Conservation (phyloP, 1,140 invertebrate species). For the Amyelois transitella region DNA sequence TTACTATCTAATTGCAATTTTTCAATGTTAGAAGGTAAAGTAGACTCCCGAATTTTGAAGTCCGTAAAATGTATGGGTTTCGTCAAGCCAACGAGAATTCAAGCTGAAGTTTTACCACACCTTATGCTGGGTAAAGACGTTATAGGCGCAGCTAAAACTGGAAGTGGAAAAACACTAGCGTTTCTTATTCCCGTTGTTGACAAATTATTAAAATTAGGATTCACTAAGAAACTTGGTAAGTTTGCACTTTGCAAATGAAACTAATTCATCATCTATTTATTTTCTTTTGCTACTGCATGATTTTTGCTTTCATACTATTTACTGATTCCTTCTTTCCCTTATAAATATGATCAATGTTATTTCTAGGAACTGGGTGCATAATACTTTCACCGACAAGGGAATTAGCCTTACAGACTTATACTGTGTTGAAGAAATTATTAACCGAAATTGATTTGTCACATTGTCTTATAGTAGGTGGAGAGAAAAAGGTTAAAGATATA, state of each 20-base stretch:
- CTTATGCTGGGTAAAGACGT: conserved; percentile 88
- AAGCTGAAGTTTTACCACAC: conserved; percentile 85
- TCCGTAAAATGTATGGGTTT: conserved; percentile 66
- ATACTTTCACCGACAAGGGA: conserved; percentile 96
- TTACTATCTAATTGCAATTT: conserved; percentile 39
- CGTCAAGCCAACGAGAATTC: conserved; percentile 88
- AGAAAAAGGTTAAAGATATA: conserved; percentile 84
- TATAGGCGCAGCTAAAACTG: conserved; percentile 94
- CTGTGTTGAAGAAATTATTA: conserved; percentile 88
- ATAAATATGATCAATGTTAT: neutral
- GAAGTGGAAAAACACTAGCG: conserved; percentile 95
- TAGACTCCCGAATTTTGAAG: conserved; percentile 40
- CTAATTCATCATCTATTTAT: neutral
- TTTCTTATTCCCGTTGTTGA: conserved; percentile 93
- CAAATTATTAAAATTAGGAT: conserved; percentile 82
- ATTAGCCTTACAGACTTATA: conserved; percentile 93
- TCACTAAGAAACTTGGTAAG: conserved; percentile 86
- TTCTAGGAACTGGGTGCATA: conserved; percentile 83
- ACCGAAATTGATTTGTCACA: conserved; percentile 88
- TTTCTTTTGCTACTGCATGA: no score
- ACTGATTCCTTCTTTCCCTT: no score
- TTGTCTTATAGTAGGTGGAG: conserved; percentile 91
- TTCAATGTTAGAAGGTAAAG: conserved; percentile 58
- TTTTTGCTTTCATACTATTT: no score
- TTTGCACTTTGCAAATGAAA: conserved; percentile 30